A percentile compares a stretch with the other conserved stretches of the same genome.
Conservation (phyloP, 2,113 vertebrate genomes). For the Eretmochelys imbricata region DNA sequence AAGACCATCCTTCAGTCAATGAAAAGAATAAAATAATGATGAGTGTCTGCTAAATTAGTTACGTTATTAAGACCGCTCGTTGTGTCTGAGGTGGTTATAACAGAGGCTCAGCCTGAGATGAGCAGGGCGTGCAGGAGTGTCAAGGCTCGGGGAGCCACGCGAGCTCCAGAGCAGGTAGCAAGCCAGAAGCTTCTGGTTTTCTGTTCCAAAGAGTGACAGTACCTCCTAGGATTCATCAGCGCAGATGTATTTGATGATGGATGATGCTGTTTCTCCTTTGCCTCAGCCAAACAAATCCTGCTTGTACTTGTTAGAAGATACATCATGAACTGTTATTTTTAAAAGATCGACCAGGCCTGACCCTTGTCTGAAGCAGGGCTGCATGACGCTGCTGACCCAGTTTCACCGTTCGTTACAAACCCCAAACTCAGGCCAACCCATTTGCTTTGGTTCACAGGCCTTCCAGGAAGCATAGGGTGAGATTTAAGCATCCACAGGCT, state of each 20-base stretch:
- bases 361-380: not conserved
- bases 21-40: not conserved
- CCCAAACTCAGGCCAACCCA: not conserved
- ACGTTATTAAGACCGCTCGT: not conserved
- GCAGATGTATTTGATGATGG: accelerated
- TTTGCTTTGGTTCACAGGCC: not conserved
- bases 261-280: accelerated
- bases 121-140: not conserved
- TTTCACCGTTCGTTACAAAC: not conserved
- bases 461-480: not conserved
- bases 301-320: not conserved
- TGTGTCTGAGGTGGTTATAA: not conserved
- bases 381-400: not conserved
- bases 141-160: not conserved
- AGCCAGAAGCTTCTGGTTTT: not conserved
- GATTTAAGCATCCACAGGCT: not conserved
- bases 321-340: not conserved
- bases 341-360: not conserved
- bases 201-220: not conserved
- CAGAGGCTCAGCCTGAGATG: not conserved
- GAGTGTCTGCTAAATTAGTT: not conserved
- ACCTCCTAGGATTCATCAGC: not conserved
- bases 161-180: accelerated
- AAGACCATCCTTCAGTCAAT: not conserved
- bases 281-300: no score